A percentile compares a stretch with the other conserved stretches of the same genome.
Conservation (phyloP, 2,888 invertebrate genomes). For the Acheta domesticus region DNA sequence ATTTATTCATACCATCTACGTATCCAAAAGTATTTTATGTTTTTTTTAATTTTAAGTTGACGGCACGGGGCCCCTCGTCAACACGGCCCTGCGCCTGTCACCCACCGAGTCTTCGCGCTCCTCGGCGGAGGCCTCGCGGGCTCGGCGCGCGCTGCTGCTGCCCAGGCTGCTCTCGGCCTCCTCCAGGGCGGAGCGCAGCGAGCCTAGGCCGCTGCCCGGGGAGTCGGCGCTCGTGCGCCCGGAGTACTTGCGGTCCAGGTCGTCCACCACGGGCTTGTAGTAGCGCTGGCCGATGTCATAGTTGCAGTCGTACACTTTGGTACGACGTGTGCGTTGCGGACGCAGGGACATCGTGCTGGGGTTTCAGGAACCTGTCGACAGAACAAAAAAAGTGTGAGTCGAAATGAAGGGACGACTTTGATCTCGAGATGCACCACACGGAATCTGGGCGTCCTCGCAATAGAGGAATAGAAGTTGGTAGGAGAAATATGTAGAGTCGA, state of each 20-base stretch:
- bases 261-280: conserved; percentile 73
- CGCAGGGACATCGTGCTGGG: conserved; percentile 27
- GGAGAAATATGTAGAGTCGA: too few relatives aligned
- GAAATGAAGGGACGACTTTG: too few relatives aligned
- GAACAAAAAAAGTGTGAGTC: not conserved
- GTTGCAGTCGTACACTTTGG: conserved; percentile 81
- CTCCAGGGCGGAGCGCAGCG: conserved; percentile 12
- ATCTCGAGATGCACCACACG: too few relatives aligned
- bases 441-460: too few relatives aligned
- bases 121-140: conserved; percentile 43
- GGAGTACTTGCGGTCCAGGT: conserved; percentile 67
- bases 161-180: conserved; percentile 24
- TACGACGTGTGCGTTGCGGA: conserved; percentile 60
- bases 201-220: not conserved
- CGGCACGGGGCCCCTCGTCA: too few relatives aligned
- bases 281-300: conserved; percentile 81
- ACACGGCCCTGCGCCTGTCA: too few relatives aligned
- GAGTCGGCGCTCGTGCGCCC: conserved; percentile 40
- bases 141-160: not conserved
- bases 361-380: conserved; percentile 19
- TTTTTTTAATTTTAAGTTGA: too few relatives aligned
- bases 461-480: too few relatives aligned
- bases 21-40: too few relatives aligned
- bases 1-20: too few relatives aligned
- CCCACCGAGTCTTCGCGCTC: too few relatives aligned